A percentile compares a stretch with the other conserved stretches of the same genome.
These are phyloP conservation scores for Labeo catla DNA, from an alignment of 2,113 vertebrate species.

Conservation along the genomic window DNA sequence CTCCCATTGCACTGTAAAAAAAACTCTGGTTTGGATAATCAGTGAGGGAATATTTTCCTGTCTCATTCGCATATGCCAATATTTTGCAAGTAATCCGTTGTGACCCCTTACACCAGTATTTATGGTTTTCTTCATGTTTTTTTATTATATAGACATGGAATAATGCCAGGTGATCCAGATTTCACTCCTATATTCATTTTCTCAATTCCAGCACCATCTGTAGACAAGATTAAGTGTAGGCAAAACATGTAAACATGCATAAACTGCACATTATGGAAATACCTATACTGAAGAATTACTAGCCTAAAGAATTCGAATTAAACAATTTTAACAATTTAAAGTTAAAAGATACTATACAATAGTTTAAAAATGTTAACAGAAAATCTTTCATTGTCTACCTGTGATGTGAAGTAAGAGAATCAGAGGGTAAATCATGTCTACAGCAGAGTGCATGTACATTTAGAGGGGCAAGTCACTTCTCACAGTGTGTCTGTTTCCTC, in stretches of 20 bases:
- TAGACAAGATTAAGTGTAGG: not conserved
- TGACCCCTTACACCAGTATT: constrained; percentile 43
- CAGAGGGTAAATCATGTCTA: not conserved
- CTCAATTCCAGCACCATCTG: not conserved
- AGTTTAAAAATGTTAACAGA: not conserved
- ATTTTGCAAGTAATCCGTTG: not conserved
- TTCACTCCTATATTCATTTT: not conserved
- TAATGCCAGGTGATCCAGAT: not conserved
- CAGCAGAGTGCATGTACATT: not conserved
- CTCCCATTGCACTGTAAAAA: constrained; percentile 51
- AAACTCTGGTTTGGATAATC: constrained; percentile 44
- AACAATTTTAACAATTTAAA: not conserved
- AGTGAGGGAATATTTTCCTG: constrained; percentile 13
- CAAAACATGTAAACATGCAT: not conserved
- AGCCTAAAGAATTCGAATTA: not conserved
- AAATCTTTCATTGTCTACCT: not conserved
- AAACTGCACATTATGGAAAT: not conserved
- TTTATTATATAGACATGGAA: not conserved
- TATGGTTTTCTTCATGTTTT: constrained; percentile 10
- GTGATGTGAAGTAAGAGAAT: not conserved
- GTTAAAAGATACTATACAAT: not conserved
- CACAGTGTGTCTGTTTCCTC: not conserved
- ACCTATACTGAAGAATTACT: not conserved
- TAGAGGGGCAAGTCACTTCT: not conserved
- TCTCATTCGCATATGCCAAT: not conserved